A percentile compares a stretch with the other conserved stretches of the same genome.
These are phyloP conservation scores for Oscheius onirici DNA, from an alignment of 2,888 invertebrate genomes.

Conservation along the genomic window DNA sequence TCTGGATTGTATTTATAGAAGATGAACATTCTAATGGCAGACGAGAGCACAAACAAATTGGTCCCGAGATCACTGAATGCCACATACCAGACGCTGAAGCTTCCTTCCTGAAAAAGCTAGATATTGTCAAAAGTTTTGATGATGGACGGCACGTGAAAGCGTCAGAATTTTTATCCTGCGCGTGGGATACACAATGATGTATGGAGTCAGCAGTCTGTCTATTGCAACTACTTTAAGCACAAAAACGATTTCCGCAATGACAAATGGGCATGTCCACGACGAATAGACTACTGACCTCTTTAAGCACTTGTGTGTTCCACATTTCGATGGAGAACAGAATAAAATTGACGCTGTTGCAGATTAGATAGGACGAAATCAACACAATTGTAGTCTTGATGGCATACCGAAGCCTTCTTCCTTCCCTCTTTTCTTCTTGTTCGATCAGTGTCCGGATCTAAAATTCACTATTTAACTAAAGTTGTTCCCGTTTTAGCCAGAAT, in stretches of 20 bases:
- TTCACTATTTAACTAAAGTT: constrained; percentile 42
- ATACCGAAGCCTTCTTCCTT: constrained; percentile 48
- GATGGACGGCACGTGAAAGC: constrained; percentile 14
- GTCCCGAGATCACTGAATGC: constrained; percentile 52
- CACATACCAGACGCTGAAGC: constrained; percentile 51
- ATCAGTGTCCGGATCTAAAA: constrained; percentile 40
- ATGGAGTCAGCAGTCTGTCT: constrained; percentile 28
- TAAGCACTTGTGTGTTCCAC: constrained; percentile 33
- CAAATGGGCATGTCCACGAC: constrained; percentile 1
- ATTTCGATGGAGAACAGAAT: constrained; percentile 53
- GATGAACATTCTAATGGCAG: constrained; percentile 57
- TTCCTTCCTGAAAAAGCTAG: constrained; percentile 39
- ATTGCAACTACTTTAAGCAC: constrained; percentile 21
- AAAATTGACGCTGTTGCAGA: constrained; percentile 59
- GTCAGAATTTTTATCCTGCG: constrained; percentile 11
- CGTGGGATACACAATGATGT: constrained; percentile 9
- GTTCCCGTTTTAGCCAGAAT: not conserved
- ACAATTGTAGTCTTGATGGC: constrained; percentile 58
- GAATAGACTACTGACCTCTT: not conserved
- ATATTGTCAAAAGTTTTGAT: constrained; percentile 1
- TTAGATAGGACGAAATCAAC: constrained; percentile 58
- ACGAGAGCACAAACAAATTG: constrained; percentile 56
- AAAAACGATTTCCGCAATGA: not conserved
- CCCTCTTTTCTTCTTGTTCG: constrained; percentile 44
- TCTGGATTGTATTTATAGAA: constrained; percentile 62